A percentile compares a stretch with the other conserved stretches of the same genome.
These are phyloP conservation scores for Drosophila ironensis DNA, from an alignment of 1,140 invertebrate species.

Conservation along the genomic window DNA sequence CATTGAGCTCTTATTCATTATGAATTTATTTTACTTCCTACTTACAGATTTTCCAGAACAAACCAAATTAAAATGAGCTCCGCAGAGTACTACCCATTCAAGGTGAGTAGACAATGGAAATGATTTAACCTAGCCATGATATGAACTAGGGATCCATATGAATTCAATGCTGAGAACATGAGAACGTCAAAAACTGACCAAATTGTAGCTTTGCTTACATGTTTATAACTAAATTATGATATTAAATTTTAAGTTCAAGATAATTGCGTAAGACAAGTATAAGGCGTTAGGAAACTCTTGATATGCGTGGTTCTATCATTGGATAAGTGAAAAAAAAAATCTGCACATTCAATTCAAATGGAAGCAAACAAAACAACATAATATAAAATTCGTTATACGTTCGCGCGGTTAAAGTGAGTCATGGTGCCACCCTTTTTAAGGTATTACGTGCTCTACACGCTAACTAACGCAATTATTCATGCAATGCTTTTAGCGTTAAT, in stretches of 20 bases:
- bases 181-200: too few relatives aligned
- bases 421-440: background rate
- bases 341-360: background rate
- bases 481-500: too few relatives aligned
- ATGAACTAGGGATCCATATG: background rate
- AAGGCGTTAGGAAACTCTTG: background rate
- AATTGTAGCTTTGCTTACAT: too few relatives aligned
- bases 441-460: constrained; percentile 26
- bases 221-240: too few relatives aligned
- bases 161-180: too few relatives aligned
- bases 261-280: constrained; percentile 12
- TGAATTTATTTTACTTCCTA: constrained; percentile 32
- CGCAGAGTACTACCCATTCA: constrained; percentile 82
- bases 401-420: constrained; percentile 4
- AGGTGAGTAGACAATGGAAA: constrained; percentile 58
- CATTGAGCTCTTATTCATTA: constrained; percentile 31
- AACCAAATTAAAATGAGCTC: constrained; percentile 74
- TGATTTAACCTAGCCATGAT: background rate
- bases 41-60: constrained; percentile 58
- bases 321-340: background rate
- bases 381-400: background rate
- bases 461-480: constrained; percentile 16
- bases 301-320: background rate
- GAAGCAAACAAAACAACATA: background rate
- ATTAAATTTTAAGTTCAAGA: constrained; percentile 18